Conservation (phyloP, 2,888 invertebrate genomes). For the Drosophila anomalata region DNA sequence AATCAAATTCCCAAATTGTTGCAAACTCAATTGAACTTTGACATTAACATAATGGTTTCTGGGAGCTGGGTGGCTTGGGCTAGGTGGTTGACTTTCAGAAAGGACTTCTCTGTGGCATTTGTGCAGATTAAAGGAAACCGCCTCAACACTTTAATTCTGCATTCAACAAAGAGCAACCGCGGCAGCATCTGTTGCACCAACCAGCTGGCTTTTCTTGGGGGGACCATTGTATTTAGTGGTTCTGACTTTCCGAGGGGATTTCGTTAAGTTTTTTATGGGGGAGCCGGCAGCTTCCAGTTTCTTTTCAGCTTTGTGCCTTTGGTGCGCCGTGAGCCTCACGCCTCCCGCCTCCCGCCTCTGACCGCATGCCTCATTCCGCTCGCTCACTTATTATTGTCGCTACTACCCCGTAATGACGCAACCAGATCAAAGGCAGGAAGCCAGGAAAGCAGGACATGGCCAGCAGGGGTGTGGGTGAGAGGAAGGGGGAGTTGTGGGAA, state of each 20-base stretch:
- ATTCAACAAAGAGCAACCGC: constrained; percentile 18
- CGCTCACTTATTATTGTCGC: constrained; percentile 59
- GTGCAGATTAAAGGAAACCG: constrained; percentile 5
- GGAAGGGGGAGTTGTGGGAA: constrained; percentile 2
- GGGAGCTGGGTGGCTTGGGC: not conserved
- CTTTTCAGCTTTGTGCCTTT: constrained; percentile 65
- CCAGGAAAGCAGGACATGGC: constrained; percentile 2
- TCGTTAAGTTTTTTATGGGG: constrained; percentile 35
- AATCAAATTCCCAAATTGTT: constrained; percentile 39
- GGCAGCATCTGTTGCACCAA: constrained; percentile 42
- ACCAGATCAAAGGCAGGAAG: constrained; percentile 66
- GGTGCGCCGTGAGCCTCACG: constrained; percentile 47
- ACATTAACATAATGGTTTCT: constrained; percentile 16
- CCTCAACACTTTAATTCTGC: constrained; percentile 25
- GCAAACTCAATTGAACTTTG: constrained; percentile 32
- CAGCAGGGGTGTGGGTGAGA: not conserved
- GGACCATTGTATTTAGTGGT: constrained; percentile 65
- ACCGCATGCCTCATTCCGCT: not conserved
- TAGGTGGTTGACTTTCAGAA: not conserved
- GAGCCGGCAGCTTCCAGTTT: constrained; percentile 17
- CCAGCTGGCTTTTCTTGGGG: constrained; percentile 61
- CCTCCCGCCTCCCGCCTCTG: not conserved
- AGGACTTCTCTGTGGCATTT: not conserved
- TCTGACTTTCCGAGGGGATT: constrained; percentile 41
- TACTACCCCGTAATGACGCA: constrained; percentile 58